Evolutionary conservation across 2,888 invertebrate species (phyloP), one percentile per base, ranked within the genome.

Genomic region (Scaptodrosophila latifasciaeformis): DNA sequence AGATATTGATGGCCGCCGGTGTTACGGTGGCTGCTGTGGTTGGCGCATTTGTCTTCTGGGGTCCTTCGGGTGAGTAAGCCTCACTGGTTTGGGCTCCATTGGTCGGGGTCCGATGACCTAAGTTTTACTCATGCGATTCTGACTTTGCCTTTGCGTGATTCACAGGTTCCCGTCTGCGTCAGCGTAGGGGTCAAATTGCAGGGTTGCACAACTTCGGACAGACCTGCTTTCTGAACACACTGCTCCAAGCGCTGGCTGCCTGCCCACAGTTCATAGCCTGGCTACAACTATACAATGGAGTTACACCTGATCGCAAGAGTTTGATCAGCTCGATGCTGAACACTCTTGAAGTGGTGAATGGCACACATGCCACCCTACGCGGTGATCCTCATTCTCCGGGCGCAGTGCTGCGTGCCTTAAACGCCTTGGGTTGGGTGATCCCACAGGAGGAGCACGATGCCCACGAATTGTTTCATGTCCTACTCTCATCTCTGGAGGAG

Each of bases 381-480:
- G 85, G 86, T 0, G 87, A 88, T 71, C 88, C 89, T 9, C 89
- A 88, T 67, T 90, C 90, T 1, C 92, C 92, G 0, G 89, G 88
- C 3, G 90, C 90, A 1, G 92, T 96, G 9, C 89, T 96, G 62
- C 90, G 92, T 59, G 92, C 94, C 0, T 87, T 97, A 4, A 86
- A 81, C 42, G 88, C 92, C 17, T 89, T 93, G 0, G 92, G 94
- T 12, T 97, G 96, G 96, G 92, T 93, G 42, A 94, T 97, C 67
- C 92, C 95, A 0, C 95, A 96, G 65, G 96, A 95, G 65, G 96
- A 97, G 87, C 93, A 97, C 86, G 98, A 98, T 87, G 95, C 96
- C 0, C 97, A 97, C 84, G 97, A 98, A 86, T 86, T 98, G 47
- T 91, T 97, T 71, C 95, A 96, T 85, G 93, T 96, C 6, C 87